These are phyloP conservation scores for Aricia agestis DNA, from an alignment of 1,140 invertebrate genomes.

Conservation along the genomic window DNA sequence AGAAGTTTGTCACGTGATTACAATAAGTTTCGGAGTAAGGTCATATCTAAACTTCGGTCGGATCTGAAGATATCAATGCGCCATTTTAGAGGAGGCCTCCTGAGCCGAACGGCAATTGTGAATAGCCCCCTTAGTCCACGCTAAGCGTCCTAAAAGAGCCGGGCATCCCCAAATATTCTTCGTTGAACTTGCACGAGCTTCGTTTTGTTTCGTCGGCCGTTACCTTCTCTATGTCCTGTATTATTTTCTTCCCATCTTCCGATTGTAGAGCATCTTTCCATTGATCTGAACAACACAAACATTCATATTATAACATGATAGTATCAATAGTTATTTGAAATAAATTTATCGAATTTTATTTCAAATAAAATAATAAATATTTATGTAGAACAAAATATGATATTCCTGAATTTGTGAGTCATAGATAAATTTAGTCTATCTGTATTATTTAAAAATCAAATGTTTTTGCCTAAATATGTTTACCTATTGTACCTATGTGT, in stretches of 20 bases:
- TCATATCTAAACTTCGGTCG: too few relatives aligned
- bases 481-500: too few relatives aligned
- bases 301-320: neutral
- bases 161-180: slow-evolving; percentile 40
- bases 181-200: slow-evolving; percentile 31
- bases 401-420: neutral
- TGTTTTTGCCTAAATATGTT: too few relatives aligned
- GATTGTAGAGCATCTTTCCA: slow-evolving; percentile 17
- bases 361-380: neutral
- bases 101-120: too few relatives aligned
- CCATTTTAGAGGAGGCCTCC: too few relatives aligned
- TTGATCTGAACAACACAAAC: slow-evolving; percentile 27
- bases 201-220: slow-evolving; percentile 33
- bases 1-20: too few relatives aligned
- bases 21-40: too few relatives aligned
- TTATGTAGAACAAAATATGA: neutral
- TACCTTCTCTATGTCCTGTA: slow-evolving; percentile 21
- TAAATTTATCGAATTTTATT: too few relatives aligned
- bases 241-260: slow-evolving; percentile 24
- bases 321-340: too few relatives aligned
- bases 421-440: neutral
- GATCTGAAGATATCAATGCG: too few relatives aligned
- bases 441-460: neutral
- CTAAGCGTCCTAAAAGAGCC: slow-evolving; percentile 44
- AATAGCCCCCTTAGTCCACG: slow-evolving; percentile 34